These are phyloP conservation scores for Aquatica leii DNA, from an alignment of 2,888 invertebrate species.

Conservation along the genomic window DNA sequence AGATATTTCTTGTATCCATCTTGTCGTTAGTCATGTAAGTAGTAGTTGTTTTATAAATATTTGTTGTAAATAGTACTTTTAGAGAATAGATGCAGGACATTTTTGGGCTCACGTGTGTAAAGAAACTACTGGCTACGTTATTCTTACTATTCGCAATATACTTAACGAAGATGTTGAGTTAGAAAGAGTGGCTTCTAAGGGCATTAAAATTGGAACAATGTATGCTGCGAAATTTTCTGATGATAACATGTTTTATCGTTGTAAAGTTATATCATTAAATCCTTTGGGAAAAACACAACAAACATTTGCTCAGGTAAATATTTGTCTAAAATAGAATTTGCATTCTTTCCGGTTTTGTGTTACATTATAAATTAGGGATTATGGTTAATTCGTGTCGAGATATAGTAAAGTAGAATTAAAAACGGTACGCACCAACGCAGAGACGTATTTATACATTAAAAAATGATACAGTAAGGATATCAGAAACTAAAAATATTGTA, in stretches of 20 bases:
- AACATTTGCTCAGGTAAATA: conserved; percentile 26
- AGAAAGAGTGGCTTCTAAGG: conserved; percentile 45
- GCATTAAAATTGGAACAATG: conserved; percentile 62
- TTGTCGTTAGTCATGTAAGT: conserved; percentile 67
- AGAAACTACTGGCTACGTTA: conserved; percentile 54
- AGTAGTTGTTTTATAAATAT: neutral
- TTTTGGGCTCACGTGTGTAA: conserved; percentile 74
- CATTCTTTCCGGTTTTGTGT: no score
- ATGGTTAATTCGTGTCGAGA: no score
- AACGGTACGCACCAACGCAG: no score
- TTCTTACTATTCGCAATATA: neutral
- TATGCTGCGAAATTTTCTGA: conserved; percentile 68
- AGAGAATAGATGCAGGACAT: conserved; percentile 70
- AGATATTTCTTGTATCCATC: conserved; percentile 66
- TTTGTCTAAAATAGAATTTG: neutral
- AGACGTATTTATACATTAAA: no score
- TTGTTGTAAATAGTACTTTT: conserved; percentile 16
- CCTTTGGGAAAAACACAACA: conserved; percentile 58
- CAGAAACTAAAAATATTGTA: no score
- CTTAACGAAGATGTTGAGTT: conserved; percentile 37
- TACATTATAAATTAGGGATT: no score
- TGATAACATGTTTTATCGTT: conserved; percentile 65
- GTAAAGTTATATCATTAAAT: conserved; percentile 61
- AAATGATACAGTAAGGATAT: no score
- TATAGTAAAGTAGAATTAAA: no score